These are phyloP conservation scores for Parauchenoglanis ngamensis DNA, from an alignment of 2,797 vertebrate species.

Conservation along the genomic window DNA sequence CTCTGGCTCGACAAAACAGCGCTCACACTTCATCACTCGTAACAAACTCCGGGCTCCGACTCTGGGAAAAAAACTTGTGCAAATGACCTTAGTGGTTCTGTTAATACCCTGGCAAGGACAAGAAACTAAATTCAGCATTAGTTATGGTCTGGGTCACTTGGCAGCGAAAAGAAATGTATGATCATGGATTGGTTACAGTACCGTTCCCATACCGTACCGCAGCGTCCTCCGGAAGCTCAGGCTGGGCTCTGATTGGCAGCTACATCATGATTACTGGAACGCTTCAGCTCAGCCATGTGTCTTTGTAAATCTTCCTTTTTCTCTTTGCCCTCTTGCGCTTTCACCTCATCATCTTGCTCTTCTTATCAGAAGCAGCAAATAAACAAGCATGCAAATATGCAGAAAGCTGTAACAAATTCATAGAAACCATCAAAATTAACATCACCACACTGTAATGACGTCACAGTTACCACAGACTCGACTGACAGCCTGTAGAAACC, in stretches of 20 bases:
- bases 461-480: neutral
- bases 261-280: neutral
- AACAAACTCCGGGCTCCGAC: neutral
- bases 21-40: neutral
- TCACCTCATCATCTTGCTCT: too few relatives aligned
- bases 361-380: too few relatives aligned
- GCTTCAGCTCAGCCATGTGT: neutral
- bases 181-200: constrained; percentile 1
- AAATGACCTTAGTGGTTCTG: neutral
- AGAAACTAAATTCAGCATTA: constrained; percentile 12
- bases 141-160: constrained; percentile 11
- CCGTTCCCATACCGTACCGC: neutral
- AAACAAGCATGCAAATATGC: neutral
- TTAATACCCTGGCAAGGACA: neutral
- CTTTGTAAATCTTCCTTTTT: too few relatives aligned
- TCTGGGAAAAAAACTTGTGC: neutral
- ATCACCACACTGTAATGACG: neutral
- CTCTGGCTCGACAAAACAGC: neutral
- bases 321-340: neutral
- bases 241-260: too few relatives aligned
- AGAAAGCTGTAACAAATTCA: neutral
- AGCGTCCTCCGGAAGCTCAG: neutral
- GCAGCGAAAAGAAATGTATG: neutral
- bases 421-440: neutral
- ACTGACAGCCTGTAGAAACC: neutral